Conservation (phyloP, 2,797 vertebrate genomes). For the Brachyalestes nurse region DNA sequence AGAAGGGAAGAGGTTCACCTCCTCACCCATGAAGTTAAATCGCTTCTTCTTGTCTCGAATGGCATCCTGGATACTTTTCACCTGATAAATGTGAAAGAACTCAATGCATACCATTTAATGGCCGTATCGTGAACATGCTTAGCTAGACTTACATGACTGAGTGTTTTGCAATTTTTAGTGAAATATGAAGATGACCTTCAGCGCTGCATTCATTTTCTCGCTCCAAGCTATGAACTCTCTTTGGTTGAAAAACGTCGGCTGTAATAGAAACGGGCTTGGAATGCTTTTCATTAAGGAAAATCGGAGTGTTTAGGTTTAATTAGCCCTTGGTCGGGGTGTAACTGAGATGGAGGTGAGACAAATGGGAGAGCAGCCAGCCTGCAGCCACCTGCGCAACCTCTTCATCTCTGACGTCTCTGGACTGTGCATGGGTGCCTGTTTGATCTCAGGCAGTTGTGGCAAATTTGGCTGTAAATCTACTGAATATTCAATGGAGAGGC, state of each 20-base stretch:
- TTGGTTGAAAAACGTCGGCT: neutral
- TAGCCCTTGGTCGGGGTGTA: conserved; percentile 4
- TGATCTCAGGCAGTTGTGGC: neutral
- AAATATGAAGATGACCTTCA: conserved; percentile 1
- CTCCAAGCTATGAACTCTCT: neutral
- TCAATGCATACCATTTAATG: neutral
- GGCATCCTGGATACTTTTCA: conserved; percentile 96
- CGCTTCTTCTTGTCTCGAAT: conserved; percentile 89
- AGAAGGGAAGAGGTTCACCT: conserved; percentile 87
- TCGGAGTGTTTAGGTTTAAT: conserved; percentile 24
- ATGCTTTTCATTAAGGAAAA: conserved; percentile 8
- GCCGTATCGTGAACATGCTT: neutral
- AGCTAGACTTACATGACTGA: neutral
- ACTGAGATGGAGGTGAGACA: conserved; percentile 1
- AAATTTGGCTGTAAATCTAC: conserved; percentile 13
- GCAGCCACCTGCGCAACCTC: conserved; percentile 6
- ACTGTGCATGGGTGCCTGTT: neutral
- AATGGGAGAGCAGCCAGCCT: conserved; percentile 10
- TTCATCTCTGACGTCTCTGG: neutral
- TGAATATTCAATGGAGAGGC: conserved; percentile 30
- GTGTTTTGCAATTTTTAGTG: neutral
- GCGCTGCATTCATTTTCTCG: neutral
- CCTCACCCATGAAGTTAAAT: conserved; percentile 94
- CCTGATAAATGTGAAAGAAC: conserved; percentile 71
- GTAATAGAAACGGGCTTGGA: neutral